A percentile compares a stretch with the other conserved stretches of the same genome.
phyloP scores from a whole-genome alignment of 2,797 vertebrate genomes.

The Leucoraja ocellata region DNA sequence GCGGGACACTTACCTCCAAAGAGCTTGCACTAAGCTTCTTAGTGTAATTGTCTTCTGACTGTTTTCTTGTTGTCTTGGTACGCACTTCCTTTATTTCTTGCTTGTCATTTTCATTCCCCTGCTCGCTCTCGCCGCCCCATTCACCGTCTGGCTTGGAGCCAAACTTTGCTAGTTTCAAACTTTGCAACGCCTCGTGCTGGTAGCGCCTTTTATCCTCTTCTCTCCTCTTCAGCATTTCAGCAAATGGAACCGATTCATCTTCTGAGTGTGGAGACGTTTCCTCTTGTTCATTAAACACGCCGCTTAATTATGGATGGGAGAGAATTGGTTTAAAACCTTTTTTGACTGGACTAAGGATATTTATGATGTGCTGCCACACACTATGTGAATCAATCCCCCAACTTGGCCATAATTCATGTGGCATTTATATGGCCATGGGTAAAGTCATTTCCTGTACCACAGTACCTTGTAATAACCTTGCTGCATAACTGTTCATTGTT shows the following conservation, averaged over 20 bases:
- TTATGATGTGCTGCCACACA: constrained; percentile 18
- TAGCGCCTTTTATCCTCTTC: constrained; percentile 59
- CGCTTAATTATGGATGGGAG: constrained; percentile 6
- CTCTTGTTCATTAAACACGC: not conserved
- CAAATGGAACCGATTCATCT: constrained; percentile 54
- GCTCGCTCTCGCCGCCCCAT: not conserved
- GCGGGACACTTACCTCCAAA: constrained; percentile 36
- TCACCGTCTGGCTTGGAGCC: constrained; percentile 28
- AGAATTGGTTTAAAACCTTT: not conserved
- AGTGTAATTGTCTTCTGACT: constrained; percentile 4
- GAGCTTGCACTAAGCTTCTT: constrained; percentile 43
- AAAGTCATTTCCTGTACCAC: constrained; percentile 29
- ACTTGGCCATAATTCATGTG: constrained; percentile 5
- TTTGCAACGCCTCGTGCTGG: constrained; percentile 49
- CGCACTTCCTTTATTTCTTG: not conserved
- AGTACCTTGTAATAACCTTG: constrained; percentile 7
- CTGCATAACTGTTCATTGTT: constrained; percentile 17
- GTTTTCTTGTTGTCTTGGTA: not conserved
- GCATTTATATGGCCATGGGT: not conserved
- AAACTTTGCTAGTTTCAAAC: constrained; percentile 57
- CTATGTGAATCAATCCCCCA: not conserved
- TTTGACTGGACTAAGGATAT: not conserved
- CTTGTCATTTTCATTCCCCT: constrained; percentile 46
- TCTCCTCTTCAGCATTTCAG: constrained; percentile 57
- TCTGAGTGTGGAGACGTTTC: constrained; percentile 35